Evolutionary conservation across 2,888 invertebrate genomes (phyloP).

Genomic region (Sphaerophoria taeniata): DNA sequence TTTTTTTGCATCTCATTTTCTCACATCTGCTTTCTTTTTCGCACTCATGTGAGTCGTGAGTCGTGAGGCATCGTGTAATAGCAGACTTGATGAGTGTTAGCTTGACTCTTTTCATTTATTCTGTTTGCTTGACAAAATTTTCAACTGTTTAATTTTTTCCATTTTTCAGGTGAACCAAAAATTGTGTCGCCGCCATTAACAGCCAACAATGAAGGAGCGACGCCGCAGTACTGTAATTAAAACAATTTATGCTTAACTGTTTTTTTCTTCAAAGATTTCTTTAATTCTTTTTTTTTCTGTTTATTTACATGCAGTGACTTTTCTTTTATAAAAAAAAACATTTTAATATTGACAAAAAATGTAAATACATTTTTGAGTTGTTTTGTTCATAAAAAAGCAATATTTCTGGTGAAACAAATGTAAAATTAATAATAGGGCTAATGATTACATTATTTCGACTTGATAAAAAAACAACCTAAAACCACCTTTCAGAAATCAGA

Average conservation of each 20-base stretch:
- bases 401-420: slow-evolving; percentile 53
- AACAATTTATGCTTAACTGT: slow-evolving; percentile 1
- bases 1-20: too few relatives aligned
- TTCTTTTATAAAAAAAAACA: slow-evolving; percentile 54
- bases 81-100: too few relatives aligned
- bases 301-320: slow-evolving; percentile 72
- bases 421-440: slow-evolving; percentile 49
- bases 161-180: slow-evolving; percentile 80
- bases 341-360: slow-evolving; percentile 47
- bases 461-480: slow-evolving; percentile 44
- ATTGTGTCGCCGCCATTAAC: slow-evolving; percentile 79
- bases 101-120: too few relatives aligned
- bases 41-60: too few relatives aligned
- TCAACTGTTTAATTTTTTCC: slow-evolving; percentile 7
- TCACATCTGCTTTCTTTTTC: too few relatives aligned
- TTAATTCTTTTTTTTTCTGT: slow-evolving; percentile 67
- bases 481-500: slow-evolving; percentile 51
- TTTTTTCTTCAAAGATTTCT: slow-evolving; percentile 37
- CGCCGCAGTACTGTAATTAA: slow-evolving; percentile 82
- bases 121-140: background rate
- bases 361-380: slow-evolving; percentile 45
- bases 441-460: slow-evolving; percentile 27
- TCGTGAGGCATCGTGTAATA: too few relatives aligned
- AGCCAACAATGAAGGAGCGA: slow-evolving; percentile 77
- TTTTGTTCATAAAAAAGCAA: slow-evolving; percentile 59